phyloP scores from a whole-genome alignment of 2,888 invertebrate species.

The Aphodius granarius region DNA sequence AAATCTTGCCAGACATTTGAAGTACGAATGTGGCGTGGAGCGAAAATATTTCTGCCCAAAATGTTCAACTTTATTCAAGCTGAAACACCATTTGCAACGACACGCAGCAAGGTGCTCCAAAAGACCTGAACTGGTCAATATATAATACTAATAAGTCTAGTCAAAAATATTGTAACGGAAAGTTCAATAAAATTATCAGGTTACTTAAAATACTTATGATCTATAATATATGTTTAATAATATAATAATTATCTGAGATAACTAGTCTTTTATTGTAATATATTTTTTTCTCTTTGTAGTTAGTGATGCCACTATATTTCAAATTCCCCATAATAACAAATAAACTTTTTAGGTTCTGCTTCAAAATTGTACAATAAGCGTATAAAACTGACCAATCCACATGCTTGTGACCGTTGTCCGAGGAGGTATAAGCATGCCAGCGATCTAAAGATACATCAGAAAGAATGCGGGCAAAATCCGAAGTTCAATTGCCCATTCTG shows the following conservation, averaged over 20 bases:
- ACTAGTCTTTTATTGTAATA: background rate
- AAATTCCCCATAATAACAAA: background rate
- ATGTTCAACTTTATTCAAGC: background rate
- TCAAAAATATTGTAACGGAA: background rate
- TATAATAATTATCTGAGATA: no score
- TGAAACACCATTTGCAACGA: background rate
- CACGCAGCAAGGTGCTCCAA: background rate
- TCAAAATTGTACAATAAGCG: constrained; percentile 11
- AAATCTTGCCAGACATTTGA: constrained; percentile 6
- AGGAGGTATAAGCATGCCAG: constrained; percentile 24
- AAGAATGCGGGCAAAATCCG: constrained; percentile 24
- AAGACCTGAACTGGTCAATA: background rate
- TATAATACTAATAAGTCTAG: background rate
- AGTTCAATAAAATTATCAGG: background rate
- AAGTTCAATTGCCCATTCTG: constrained; percentile 21
- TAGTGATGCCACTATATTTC: background rate
- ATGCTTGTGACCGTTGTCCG: constrained; percentile 22
- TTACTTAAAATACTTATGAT: no score
- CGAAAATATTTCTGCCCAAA: background rate
- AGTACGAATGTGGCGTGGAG: constrained; percentile 2
- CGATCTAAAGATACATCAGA: constrained; percentile 21
- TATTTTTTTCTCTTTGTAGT: background rate
- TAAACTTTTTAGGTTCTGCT: background rate
- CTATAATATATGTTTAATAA: no score
- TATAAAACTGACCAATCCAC: constrained; percentile 23